Evolutionary conservation across 53 echinoderm and acorn worm species (phyloP), one percentile per base, ranked within the genome.

Genomic region (Luidia sarsii): DNA sequence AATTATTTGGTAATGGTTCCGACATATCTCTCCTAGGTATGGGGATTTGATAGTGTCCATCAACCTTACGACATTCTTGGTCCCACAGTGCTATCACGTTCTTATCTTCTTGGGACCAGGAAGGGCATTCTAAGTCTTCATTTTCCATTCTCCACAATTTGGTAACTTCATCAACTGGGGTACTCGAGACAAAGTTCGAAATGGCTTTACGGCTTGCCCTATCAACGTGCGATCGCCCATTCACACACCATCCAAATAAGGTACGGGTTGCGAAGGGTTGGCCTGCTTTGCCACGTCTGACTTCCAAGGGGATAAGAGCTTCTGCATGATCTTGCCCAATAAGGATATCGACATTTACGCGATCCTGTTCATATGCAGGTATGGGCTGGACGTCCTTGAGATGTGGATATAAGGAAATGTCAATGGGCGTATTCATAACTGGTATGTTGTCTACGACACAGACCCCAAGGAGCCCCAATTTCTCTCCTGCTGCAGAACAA

Each of bases 221-320:
- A 10, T 4, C 30, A 0, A 67, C 9, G 7, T 54, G 80, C 3
- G 80, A 69, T 14, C 56, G 87, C 7, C 87, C 87, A 56, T 87
- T 87, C 14, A 81, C 6, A 50, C 80, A 70, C 80, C 80, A 87
- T 27, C 87, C 87, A 50, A 87, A 61, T 21, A 86, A 55, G 7
- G 86, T 86, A 13, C 86, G 67, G 3, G 80, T 45, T 25, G 87
- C 87, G 33, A 59, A 87, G 4, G 80, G 87, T 25, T 87, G 57
- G 13, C 80, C 80, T 31, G 69, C 38, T 14, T 39, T 37, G 19
- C 87, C 80, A 20, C 71, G 62, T 38, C 80, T 67, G 14, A 80
- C 86, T 22, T 86, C 80, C 54, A 87, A 80, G 23, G 87, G 87
- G 1, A 80, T 39, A 15, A 87, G 80, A 14, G 87, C 87, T 23